phyloP scores from a whole-genome alignment of 2,113 vertebrate species.

The Shinisaurus crocodilurus region DNA sequence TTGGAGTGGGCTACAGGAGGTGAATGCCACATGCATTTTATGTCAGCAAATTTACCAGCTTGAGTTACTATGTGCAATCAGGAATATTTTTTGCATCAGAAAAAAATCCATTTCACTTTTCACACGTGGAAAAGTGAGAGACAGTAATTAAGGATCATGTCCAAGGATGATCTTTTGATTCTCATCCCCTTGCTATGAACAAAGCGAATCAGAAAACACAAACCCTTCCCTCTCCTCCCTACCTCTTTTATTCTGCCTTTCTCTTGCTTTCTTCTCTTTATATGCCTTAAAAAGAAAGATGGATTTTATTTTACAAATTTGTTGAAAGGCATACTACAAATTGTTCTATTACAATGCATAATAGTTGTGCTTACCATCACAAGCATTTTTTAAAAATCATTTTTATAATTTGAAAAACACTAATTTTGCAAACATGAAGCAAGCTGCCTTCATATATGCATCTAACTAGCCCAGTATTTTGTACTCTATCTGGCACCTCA shows the following conservation, averaged over 20 bases:
- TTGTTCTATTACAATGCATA: slow-evolving; percentile 1
- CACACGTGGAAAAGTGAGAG: slow-evolving; percentile 10
- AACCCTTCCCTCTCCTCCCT: slow-evolving; percentile 59
- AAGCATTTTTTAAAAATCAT: neutral
- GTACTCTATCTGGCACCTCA: neutral
- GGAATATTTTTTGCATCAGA: slow-evolving; percentile 8
- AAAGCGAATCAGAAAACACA: neutral
- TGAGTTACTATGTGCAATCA: slow-evolving; percentile 16
- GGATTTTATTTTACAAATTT: slow-evolving; percentile 43
- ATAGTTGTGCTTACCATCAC: neutral
- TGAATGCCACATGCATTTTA: neutral
- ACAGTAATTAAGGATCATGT: neutral
- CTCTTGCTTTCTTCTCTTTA: slow-evolving; percentile 58
- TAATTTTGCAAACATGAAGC: neutral
- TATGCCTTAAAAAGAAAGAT: slow-evolving; percentile 63
- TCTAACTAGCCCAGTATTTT: neutral
- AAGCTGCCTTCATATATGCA: neutral
- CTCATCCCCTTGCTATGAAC: neutral
- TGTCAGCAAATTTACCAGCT: neutral
- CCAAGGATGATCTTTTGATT: neutral
- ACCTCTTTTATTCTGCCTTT: slow-evolving; percentile 66
- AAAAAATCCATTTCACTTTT: neutral
- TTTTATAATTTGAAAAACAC: neutral
- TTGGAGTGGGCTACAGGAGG: neutral
- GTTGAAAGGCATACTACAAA: slow-evolving; percentile 22